Percentiles rank a stretch among this genome's conserved stretches.
Evolutionary conservation across 2,797 vertebrate species (phyloP).

Genomic region (Masticophis lateralis): DNA sequence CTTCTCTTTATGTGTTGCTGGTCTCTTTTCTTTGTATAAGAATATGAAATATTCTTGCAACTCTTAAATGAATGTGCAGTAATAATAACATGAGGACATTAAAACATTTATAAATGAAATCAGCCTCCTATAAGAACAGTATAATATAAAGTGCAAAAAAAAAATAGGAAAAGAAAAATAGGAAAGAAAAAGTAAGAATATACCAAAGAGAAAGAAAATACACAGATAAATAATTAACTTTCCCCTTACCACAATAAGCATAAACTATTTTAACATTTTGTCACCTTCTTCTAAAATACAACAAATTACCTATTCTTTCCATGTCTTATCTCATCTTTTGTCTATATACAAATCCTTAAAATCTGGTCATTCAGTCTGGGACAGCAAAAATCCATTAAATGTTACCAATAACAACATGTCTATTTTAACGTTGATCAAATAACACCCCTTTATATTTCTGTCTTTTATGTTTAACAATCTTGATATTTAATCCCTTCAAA

Average conservation of each 20-base stretch:
- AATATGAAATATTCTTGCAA: constrained; percentile 45
- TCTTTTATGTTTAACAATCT: no score
- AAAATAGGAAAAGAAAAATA: neutral
- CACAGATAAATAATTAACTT: neutral
- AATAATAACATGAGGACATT: constrained; percentile 50
- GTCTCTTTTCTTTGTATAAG: constrained; percentile 41
- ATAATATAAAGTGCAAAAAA: neutral
- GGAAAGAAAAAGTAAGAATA: neutral
- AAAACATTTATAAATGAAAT: constrained; percentile 63
- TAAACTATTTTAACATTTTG: neutral
- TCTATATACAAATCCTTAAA: no score
- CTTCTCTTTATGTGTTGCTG: neutral
- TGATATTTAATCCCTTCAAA: no score
- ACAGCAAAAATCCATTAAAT: no score
- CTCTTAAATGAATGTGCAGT: constrained; percentile 21
- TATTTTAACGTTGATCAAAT: no score
- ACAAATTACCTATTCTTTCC: no score
- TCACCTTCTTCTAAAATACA: no score
- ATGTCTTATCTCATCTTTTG: no score
- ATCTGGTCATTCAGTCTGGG: no score
- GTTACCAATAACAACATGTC: no score
- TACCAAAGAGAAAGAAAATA: neutral
- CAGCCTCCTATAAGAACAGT: constrained; percentile 29
- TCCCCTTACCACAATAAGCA: neutral
- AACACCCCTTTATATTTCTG: no score